Evolutionary conservation across 2,113 vertebrate species (phyloP), one percentile per base, ranked within the genome.

Genomic region (Mixornis gularis): DNA sequence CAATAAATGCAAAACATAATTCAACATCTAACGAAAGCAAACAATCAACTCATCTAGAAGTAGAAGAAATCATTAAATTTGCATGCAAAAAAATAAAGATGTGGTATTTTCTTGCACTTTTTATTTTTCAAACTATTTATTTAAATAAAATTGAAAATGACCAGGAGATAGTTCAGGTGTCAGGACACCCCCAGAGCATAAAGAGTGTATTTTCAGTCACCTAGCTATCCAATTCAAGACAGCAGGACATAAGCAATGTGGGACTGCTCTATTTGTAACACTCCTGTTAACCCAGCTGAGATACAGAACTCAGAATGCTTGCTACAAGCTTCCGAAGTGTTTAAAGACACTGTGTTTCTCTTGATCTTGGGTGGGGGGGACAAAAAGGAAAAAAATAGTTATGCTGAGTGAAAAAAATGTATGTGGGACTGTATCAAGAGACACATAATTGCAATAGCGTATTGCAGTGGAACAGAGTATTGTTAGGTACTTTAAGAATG

Each of bases 351-450:
- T 8, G 5, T 38, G 14, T 11, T 86, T 70, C 30, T 49, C 48
- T 58, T 73, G 24, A 73, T 58, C 25, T 62, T 65, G 40, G 7
- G 1, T 0, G 2, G 0, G 1, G 3, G 5, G 4, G 0, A 4
- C 3, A 8, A 11, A 24, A 41, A 46, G 1, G 3, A 5, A 25
- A 86, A 25, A 86, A 17, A 41, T 21, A 70, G 3, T 51, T 18
- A 41, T 11, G 6, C 6, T 65, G 25, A 79, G 55, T 32, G 20
- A 66, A 78, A 74, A 86, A 83, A 71, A 34, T 15, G 17, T 36
- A 2, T 40, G 16, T 81, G 40, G 15, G 18, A 63, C 18, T 81
- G 12, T 44, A 60, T 19, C 8, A 9, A 18, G 36, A 89, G 18
- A 55, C 17, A 78, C 32, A 58, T 44, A n/a, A 46, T 24, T 76